phyloP scores from a whole-genome alignment of 2,888 invertebrate species.

The Sarcophaga variegata region DNA sequence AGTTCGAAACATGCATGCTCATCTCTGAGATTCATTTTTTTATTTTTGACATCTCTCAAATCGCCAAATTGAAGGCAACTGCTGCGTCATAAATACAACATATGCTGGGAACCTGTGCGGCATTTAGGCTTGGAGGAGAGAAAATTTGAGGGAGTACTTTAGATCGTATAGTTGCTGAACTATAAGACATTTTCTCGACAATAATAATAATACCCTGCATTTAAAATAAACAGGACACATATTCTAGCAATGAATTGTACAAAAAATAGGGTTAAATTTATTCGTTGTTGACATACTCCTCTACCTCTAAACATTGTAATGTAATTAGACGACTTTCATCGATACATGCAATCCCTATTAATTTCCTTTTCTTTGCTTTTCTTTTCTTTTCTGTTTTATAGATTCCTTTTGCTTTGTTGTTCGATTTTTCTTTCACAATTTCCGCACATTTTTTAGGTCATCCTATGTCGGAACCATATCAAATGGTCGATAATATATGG shows the following conservation, averaged over 20 bases:
- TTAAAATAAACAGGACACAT: no score
- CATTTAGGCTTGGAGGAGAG: no score
- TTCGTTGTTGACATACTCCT: neutral
- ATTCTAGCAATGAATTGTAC: accelerated
- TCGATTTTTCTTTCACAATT: neutral
- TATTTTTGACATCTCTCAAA: no score
- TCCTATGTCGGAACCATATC: neutral
- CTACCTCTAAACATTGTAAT: neutral
- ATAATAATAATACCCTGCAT: no score
- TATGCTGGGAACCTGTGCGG: no score
- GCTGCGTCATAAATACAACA: no score
- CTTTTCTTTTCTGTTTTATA: neutral
- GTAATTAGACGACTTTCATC: neutral
- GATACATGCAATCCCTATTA: neutral
- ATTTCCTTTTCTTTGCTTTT: neutral
- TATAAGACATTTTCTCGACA: no score
- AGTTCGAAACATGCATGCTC: no score
- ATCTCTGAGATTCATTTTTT: no score
- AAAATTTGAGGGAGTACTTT: no score
- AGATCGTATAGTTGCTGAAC: no score
- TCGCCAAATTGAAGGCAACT: no score
- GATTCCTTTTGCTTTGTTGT: neutral
- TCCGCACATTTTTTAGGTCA: neutral
- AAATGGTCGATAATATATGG: neutral
- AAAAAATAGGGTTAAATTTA: accelerated